Evolutionary conservation across 2,113 vertebrate species (phyloP).

Genomic region (Sinocyclocheilus grahami): DNA sequence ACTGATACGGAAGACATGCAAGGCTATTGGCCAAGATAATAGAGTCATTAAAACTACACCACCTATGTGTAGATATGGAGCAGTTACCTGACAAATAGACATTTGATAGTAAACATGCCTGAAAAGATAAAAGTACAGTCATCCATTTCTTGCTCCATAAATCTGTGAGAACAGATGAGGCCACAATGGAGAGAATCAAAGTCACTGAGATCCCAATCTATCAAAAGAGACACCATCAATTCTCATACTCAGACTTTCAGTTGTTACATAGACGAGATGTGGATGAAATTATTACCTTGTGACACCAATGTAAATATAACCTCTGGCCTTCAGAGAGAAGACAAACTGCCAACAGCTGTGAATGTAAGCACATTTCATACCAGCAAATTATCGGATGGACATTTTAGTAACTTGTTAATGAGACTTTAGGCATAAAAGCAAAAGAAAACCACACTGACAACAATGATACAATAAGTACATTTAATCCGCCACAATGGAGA

Average conservation of each 20-base stretch:
- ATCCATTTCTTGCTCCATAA: conserved; percentile 83
- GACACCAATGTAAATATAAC: conserved; percentile 85
- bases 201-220: conserved; percentile 81
- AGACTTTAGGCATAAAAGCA: background rate
- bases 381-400: background rate
- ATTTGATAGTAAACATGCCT: conserved; percentile 69
- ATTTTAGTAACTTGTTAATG: background rate
- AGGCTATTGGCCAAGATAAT: conserved; percentile 81
- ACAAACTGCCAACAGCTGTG: conserved; percentile 84
- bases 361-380: background rate
- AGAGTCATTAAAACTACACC: conserved; percentile 79
- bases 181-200: conserved; percentile 73
- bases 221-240: background rate
- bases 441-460: background rate
- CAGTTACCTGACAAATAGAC: conserved; percentile 71
- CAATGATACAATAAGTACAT: background rate
- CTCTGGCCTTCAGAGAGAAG: conserved; percentile 86
- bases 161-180: conserved; percentile 73
- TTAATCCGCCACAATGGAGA: background rate
- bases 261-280: background rate
- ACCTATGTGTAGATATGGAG: conserved; percentile 82
- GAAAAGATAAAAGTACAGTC: conserved; percentile 82
- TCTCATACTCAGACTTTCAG: background rate
- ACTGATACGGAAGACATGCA: conserved; percentile 81
- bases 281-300: conserved; percentile 82